phyloP scores from a whole-genome alignment of 2,113 vertebrate species.

The Pampusana beccarii region DNA sequence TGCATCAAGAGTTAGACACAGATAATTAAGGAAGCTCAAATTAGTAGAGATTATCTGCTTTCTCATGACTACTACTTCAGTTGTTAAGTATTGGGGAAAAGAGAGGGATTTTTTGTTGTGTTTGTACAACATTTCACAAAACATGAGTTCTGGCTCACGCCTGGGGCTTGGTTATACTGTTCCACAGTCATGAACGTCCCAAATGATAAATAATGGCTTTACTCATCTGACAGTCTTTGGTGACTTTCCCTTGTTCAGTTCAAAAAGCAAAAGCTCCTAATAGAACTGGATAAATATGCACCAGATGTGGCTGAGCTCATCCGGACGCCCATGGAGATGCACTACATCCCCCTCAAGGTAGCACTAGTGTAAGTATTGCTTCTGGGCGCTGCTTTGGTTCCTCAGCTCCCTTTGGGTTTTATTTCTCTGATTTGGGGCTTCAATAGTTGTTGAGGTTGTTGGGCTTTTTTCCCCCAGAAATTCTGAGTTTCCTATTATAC shows the following conservation, averaged over 20 bases:
- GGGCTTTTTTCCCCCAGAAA: not conserved
- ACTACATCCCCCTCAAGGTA: constrained; percentile 94
- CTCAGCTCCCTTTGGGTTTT: not conserved
- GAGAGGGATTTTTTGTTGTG: rapidly evolving
- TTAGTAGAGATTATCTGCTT: not conserved
- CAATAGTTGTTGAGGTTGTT: not conserved
- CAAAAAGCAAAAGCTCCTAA: constrained; percentile 91
- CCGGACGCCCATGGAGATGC: constrained; percentile 90
- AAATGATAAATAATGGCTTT: not conserved
- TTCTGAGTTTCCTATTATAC: not conserved
- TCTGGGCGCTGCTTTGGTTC: not conserved
- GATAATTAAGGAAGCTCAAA: not conserved
- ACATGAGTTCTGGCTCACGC: not conserved
- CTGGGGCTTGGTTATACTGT: not conserved
- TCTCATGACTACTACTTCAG: not conserved
- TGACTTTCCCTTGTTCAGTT: constrained; percentile 78
- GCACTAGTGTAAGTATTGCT: constrained; percentile 91
- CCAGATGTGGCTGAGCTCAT: constrained; percentile 91
- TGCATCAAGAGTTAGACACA: not conserved
- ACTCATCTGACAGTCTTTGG: not conserved
- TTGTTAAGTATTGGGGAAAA: not conserved
- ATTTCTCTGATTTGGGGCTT: not conserved
- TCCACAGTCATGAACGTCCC: not conserved
- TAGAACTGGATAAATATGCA: constrained; percentile 91
- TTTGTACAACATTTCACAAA: not conserved